phyloP scores from a whole-genome alignment of 2,888 invertebrate species.

The Schizotus pectinicornis region DNA sequence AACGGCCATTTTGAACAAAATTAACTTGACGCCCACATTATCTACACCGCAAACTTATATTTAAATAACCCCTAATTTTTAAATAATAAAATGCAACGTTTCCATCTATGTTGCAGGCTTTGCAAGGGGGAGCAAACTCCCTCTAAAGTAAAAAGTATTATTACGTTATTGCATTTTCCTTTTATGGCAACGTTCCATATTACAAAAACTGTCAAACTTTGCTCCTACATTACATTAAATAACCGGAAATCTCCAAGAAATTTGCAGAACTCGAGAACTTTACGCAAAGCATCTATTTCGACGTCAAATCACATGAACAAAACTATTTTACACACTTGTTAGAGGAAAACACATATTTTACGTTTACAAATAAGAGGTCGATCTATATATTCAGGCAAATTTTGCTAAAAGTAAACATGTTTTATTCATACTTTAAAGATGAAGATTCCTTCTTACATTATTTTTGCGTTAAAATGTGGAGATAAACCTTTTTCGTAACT shows the following conservation, averaged over 20 bases:
- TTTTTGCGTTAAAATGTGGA: background rate
- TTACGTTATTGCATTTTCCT: slow-evolving; percentile 24
- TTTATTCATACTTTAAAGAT: slow-evolving; percentile 8
- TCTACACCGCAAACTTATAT: no score
- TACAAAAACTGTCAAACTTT: slow-evolving; percentile 14
- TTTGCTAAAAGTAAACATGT: background rate
- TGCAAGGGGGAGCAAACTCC: no score
- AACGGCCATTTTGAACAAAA: slow-evolving; percentile 1
- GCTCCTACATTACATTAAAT: slow-evolving; percentile 18
- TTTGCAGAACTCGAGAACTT: background rate
- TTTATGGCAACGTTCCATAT: slow-evolving; percentile 17
- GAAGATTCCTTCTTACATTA: background rate
- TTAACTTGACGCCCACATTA: no score
- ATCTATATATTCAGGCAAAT: background rate
- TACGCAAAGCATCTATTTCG: no score
- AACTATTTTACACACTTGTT: no score
- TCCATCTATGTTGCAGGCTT: no score
- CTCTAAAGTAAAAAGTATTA: slow-evolving; percentile 17
- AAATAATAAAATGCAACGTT: no score
- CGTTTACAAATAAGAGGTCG: background rate
- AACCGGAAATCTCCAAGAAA: slow-evolving; percentile 19
- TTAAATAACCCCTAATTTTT: no score
- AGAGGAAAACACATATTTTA: no score
- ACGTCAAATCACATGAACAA: no score
- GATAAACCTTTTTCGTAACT: no score